Evolutionary conservation across 2,113 vertebrate species (phyloP).

Genomic region (Pogona vitticeps): DNA sequence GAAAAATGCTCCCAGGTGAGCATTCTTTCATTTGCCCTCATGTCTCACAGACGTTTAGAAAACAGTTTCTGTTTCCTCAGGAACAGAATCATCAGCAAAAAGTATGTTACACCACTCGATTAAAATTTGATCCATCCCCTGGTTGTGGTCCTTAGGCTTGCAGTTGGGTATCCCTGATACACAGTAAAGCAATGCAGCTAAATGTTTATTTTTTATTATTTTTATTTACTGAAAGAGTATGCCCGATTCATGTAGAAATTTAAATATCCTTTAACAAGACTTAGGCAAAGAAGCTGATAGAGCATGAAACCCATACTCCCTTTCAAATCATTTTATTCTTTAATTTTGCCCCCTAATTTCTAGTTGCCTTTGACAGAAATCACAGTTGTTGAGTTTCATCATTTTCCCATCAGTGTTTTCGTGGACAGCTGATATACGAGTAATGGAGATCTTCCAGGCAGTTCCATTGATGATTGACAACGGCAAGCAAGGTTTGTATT

Average conservation of each 20-base stretch:
- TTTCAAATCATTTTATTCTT: slow-evolving; percentile 39
- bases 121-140: background rate
- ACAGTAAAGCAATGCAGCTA: background rate
- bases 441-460: background rate
- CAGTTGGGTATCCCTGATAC: background rate
- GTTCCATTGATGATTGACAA: background rate
- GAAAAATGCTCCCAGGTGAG: no score
- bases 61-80: no score
- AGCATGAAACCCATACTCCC: background rate
- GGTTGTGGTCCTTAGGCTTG: background rate
- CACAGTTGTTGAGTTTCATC: slow-evolving; percentile 10
- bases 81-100: no score
- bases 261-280: slow-evolving; percentile 24
- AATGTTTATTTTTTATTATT: slow-evolving; percentile 23
- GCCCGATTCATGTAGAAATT: slow-evolving; percentile 26
- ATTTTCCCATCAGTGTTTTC: background rate
- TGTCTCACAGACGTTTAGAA: no score
- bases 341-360: background rate
- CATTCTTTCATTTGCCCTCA: no score
- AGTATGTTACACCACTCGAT: background rate
- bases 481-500: background rate
- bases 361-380: slow-evolving; percentile 19
- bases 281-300: background rate
- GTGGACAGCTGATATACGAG: background rate
- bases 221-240: slow-evolving; percentile 22